A percentile compares a stretch with the other conserved stretches of the same genome.
These are phyloP conservation scores for Tachina lurida DNA, from an alignment of 2,888 invertebrate genomes.

Conservation along the genomic window DNA sequence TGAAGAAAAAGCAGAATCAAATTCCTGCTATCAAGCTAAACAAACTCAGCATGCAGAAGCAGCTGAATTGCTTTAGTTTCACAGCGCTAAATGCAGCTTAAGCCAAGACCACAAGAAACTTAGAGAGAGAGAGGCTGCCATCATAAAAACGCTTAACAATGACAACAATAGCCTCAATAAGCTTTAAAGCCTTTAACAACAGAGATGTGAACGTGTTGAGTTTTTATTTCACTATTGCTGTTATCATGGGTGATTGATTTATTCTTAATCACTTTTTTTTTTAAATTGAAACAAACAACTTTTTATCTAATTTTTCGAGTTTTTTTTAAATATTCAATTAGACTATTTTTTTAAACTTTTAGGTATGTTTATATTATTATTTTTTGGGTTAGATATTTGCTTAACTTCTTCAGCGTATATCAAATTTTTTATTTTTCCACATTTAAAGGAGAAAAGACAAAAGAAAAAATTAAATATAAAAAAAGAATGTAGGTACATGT, in stretches of 20 bases:
- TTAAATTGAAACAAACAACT: too few relatives aligned
- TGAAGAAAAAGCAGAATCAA: neutral
- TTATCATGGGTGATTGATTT: neutral
- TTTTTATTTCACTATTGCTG: neutral
- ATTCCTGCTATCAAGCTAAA: slow-evolving; percentile 4
- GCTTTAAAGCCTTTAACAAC: slow-evolving; percentile 25
- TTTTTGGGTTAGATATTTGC: too few relatives aligned
- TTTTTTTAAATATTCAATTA: too few relatives aligned
- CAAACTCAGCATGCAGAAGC: slow-evolving; percentile 38
- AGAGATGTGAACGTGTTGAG: neutral
- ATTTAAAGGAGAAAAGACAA: too few relatives aligned
- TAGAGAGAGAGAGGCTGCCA: slow-evolving; percentile 1
- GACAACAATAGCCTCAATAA: slow-evolving; percentile 29
- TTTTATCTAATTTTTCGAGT: too few relatives aligned
- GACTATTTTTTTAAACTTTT: too few relatives aligned
- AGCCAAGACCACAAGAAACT: slow-evolving; percentile 7
- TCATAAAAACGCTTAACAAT: slow-evolving; percentile 21
- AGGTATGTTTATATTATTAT: too few relatives aligned
- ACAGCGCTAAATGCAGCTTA: slow-evolving; percentile 43
- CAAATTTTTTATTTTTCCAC: too few relatives aligned
- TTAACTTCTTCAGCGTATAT: too few relatives aligned
- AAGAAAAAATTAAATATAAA: too few relatives aligned
- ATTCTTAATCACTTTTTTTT: too few relatives aligned
- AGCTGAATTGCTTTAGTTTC: slow-evolving; percentile 59
- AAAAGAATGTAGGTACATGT: too few relatives aligned